Conservation (phyloP, 2,888 invertebrate genomes). For the Tipula lateralis region DNA sequence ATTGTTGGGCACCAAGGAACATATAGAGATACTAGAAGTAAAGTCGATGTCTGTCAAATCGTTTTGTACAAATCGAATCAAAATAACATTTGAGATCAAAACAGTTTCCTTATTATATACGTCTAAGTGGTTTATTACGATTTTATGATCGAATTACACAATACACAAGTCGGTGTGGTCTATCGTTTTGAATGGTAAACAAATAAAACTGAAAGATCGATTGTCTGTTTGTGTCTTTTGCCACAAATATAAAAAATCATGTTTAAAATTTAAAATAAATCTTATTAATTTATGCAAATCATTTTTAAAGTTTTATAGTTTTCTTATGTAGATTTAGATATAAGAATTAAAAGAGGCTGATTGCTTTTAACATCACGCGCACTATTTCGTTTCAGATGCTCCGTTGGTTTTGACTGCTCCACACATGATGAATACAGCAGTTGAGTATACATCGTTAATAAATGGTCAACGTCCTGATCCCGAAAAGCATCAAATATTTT, state of each 20-base stretch:
- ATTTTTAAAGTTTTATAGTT: neutral
- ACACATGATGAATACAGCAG: slow-evolving; percentile 63
- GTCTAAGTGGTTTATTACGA: neutral
- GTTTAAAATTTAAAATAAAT: neutral
- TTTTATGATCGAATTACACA: neutral
- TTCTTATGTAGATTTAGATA: too few species aligned
- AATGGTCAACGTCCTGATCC: slow-evolving; percentile 57
- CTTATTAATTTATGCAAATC: neutral
- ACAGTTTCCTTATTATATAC: neutral
- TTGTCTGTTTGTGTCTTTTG: neutral
- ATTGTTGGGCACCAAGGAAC: too few species aligned
- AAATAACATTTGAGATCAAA: too few species aligned
- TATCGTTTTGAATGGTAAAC: neutral
- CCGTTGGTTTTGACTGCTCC: slow-evolving; percentile 67
- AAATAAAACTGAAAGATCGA: neutral
- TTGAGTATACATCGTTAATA: slow-evolving; percentile 55
- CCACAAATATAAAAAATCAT: too few species aligned
- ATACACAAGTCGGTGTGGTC: neutral
- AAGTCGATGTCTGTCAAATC: too few species aligned
- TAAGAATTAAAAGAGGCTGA: too few species aligned
- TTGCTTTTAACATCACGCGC: neutral
- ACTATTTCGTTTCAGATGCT: slow-evolving; percentile 53
- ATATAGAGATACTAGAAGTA: too few species aligned
- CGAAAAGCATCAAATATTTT: slow-evolving; percentile 59
- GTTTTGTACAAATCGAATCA: too few species aligned